Evolutionary conservation across 2,888 invertebrate genomes (phyloP), one percentile per base, ranked within the genome.

Genomic region (Acrobasis suavella): DNA sequence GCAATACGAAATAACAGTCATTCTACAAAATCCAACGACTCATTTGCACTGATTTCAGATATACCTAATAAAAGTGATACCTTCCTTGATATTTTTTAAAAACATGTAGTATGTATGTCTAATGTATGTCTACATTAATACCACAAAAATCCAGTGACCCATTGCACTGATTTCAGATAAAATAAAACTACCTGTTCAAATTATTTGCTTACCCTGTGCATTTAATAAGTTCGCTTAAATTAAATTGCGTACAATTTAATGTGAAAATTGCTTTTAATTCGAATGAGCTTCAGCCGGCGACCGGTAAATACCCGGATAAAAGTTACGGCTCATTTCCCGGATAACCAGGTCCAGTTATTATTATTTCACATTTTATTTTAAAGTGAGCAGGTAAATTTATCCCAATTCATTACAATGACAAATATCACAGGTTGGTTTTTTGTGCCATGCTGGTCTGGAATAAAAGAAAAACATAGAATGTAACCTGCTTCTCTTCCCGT

Each of bases 171-270:
- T 54, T n/a, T 14, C 42, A 17, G 38, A 55, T 55, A 38, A 55
- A 22, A 55, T 9, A 16, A 38, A 15, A 56, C 42, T n/a, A 42
- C 10, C 39, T 56, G 55, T 42, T 17, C 9, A 56, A 56, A 56
- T 17, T 46, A 56, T 42, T 56, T 56, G 17, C 16, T 56, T 17
- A 12, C 42, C 22, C 46, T 22, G 39, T 46, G 46, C 42, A 17
- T 56, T 56, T 56, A 56, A 56, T 56, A 56, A 56, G 56, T 42
- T 39, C 56, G 56, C 42, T 55, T 42, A 42, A 56, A 39, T 56
- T 22, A 42, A 55, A 56, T 42, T 42, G 56, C 14, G 56, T 42
- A n/a, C 42, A 12, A 56, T 56, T 56, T 56, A 56, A 56, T 56
- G 17, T 22, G 56, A 56, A 46, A 56, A 56, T 22, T 42, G 56